Base-by-base conservation (phyloP, 1,140 invertebrate species). In the Drosophila pseudoobscura region DNA sequence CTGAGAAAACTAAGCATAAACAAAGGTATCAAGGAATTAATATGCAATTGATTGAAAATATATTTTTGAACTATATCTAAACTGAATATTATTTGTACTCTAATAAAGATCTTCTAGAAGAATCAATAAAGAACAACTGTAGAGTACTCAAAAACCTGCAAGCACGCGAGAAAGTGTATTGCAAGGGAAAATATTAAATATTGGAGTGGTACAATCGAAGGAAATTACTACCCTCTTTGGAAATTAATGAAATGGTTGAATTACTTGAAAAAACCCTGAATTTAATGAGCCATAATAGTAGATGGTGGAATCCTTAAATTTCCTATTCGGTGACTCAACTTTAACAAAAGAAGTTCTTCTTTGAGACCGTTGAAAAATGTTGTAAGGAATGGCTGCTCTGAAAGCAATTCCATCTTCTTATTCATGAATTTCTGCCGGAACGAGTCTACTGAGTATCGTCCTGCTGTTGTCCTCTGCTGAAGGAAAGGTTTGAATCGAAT, bases 401-500 rank as follows among this genome's bases (percentile, higher is more conserved):
- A 53, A 50, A 74, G 82, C 77, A 80, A 82, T 87, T 82, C 87
- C 65, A 64, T 74, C 65, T 75, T 87, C 60, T 75, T 72, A 82
- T 88, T 68, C 65, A 78, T 87, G 83, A 82, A 87, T 82, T 82
- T 87, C 60, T 59, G 59, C 60, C 45, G 60, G 73, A 87, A 85
- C 74, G 82, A 82, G 75, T 82, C 82, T 82, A 62, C 62, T 22
- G 82, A 78, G 82, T 82, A 70, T 71, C 69, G 63, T 85, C 52
- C 56, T 61, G 57, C 24, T 47, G 57, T 35, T 80, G 73, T 56
- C 68, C 72, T 61, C 78, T 52, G 58, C 68, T 78, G 64, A 35
- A 45, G 15, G 41, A 47, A 47, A 29, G 39, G 47, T 45, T 68
- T 49, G 35, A 65, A 58, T 80, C 73, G 77, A 77, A 87, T 58